A percentile compares a stretch with the other conserved stretches of the same genome.
Conservation (phyloP, 2,113 vertebrate species). For the Microtus oregoni region DNA sequence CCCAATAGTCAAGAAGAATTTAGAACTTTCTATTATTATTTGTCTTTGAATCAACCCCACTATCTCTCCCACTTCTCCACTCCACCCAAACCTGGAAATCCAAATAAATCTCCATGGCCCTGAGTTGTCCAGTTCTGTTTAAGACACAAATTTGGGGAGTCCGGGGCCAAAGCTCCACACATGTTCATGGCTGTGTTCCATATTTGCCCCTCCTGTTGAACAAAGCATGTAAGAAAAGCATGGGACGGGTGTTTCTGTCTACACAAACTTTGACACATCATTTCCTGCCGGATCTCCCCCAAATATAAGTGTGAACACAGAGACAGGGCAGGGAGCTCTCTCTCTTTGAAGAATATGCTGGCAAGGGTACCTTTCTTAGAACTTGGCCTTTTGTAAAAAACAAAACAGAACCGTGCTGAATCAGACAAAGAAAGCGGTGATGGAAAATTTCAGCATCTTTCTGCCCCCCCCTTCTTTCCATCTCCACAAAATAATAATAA, state of each 20-base stretch:
- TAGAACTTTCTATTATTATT: background rate
- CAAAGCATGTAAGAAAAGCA: background rate
- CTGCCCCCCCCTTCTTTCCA: conserved; percentile 38
- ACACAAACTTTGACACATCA: background rate
- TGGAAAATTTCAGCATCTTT: conserved; percentile 60
- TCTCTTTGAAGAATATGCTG: conserved; percentile 58
- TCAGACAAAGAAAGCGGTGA: conserved; percentile 59
- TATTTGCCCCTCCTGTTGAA: background rate
- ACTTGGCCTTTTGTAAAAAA: conserved; percentile 34
- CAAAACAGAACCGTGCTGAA: background rate
- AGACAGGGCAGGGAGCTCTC: conserved; percentile 10
- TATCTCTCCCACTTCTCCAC: background rate
- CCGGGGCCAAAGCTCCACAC: background rate
- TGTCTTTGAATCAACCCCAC: background rate
- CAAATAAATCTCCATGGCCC: background rate
- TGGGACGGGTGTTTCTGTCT: background rate
- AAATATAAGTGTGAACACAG: background rate
- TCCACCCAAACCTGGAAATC: conserved; percentile 3
- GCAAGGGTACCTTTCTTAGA: conserved; percentile 48
- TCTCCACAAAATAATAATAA: background rate
- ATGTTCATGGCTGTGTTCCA: background rate
- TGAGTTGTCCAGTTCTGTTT: background rate
- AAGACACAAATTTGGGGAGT: background rate
- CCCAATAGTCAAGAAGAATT: background rate
- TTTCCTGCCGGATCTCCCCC: background rate